These are phyloP conservation scores for Peromyscus leucopus DNA, from an alignment of 2,113 vertebrate species.

Conservation along the genomic window DNA sequence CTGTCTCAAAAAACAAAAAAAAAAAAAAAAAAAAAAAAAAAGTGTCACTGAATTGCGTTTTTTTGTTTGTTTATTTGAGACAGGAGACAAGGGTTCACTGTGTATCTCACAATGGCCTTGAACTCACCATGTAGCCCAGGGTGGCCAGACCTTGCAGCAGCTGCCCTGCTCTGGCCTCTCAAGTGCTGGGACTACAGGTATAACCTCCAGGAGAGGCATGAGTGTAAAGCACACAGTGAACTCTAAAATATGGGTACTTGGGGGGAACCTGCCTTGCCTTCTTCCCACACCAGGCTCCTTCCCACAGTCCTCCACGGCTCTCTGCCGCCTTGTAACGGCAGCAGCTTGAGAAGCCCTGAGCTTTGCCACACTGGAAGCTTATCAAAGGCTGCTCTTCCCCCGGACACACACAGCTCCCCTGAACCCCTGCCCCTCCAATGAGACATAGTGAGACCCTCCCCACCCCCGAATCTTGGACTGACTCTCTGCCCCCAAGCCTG, in stretches of 20 bases:
- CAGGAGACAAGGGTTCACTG: not conserved
- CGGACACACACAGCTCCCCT: not conserved
- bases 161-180: not conserved
- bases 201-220: not conserved
- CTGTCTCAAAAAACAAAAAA: too few relatives aligned
- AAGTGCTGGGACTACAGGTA: not conserved
- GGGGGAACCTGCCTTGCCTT: too few relatives aligned
- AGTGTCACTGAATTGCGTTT: not conserved
- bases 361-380: not conserved
- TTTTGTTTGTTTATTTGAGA: not conserved
- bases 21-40: too few relatives aligned
- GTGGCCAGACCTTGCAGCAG: not conserved
- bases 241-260: not conserved
- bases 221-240: not conserved
- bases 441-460: not conserved
- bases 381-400: not conserved
- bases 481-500: accelerated
- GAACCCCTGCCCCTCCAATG: not conserved
- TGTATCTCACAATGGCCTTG: not conserved
- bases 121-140: not conserved
- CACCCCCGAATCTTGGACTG: not conserved
- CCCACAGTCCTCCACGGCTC: not conserved
- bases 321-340: not conserved
- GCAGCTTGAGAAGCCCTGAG: not conserved
- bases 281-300: not conserved